These are phyloP conservation scores for Taenioides sp. DNA, from an alignment of 2,797 vertebrate genomes.

Conservation along the genomic window DNA sequence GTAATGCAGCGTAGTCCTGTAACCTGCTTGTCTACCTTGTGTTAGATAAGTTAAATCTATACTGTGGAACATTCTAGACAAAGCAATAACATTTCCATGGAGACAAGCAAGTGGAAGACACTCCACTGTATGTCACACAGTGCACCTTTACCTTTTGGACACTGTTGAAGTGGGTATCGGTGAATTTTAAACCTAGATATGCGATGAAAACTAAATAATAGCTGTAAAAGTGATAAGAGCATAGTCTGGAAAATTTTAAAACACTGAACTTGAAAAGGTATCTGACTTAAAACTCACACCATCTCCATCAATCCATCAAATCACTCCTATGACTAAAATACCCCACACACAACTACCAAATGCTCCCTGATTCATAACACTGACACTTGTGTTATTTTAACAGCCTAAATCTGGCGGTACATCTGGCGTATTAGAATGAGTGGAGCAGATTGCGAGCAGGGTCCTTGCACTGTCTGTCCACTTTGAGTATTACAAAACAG, in stretches of 20 bases:
- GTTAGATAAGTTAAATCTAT: too few relatives aligned
- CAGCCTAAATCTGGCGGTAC: not conserved
- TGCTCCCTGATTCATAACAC: not conserved
- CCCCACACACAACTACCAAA: constrained; percentile 1
- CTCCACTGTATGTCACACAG: too few relatives aligned
- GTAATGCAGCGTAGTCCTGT: too few relatives aligned
- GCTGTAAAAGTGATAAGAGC: not conserved
- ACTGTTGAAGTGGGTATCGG: not conserved
- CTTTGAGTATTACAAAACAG: not conserved
- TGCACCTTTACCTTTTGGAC: too few relatives aligned
- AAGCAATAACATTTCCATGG: too few relatives aligned
- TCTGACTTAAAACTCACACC: not conserved
- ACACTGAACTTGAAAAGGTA: not conserved
- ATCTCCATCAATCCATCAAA: not conserved
- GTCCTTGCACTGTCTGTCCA: constrained; percentile 7
- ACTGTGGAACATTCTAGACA: too few relatives aligned
- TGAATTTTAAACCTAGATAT: not conserved
- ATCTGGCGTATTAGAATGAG: not conserved
- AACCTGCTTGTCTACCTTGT: too few relatives aligned
- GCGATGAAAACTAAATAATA: not conserved
- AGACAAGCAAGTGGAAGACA: too few relatives aligned
- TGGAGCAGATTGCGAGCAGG: not conserved
- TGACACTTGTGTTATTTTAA: not conserved
- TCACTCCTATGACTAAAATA: not conserved
- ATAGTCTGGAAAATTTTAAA: not conserved